Conservation (phyloP, 2,797 vertebrate genomes). For the Amazona finschi region DNA sequence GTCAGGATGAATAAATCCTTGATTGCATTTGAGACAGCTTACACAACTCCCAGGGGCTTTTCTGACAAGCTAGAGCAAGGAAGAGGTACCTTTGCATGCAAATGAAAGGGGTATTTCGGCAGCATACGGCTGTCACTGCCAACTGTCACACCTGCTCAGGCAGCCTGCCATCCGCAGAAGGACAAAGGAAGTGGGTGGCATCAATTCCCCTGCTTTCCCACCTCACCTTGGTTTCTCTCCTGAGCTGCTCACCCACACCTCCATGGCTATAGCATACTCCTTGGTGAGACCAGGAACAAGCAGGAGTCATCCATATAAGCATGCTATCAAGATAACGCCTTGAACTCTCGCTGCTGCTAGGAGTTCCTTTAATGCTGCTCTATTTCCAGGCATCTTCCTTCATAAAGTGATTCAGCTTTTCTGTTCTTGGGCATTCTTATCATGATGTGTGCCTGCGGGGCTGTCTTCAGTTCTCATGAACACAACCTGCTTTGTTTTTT, state of each 20-base stretch:
- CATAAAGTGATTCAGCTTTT: background rate
- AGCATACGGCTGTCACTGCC: background rate
- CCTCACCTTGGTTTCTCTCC: background rate
- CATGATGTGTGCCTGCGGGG: background rate
- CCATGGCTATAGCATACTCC: background rate
- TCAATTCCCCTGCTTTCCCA: background rate
- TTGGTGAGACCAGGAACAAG: background rate
- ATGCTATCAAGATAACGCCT: background rate
- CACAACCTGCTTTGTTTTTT: background rate
- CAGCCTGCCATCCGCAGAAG: background rate
- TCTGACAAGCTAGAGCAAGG: background rate
- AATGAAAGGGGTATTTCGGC: background rate
- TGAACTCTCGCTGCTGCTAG: background rate
- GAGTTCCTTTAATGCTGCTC: background rate
- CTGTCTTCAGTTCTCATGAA: background rate
- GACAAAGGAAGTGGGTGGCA: background rate
- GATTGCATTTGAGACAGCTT: background rate
- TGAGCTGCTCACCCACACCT: background rate
- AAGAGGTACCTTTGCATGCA: background rate
- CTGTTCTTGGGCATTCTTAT: background rate
- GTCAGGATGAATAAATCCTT: background rate
- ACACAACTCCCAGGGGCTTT: background rate
- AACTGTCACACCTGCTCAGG: background rate
- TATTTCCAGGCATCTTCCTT: background rate
- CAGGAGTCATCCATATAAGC: background rate